A percentile compares a stretch with the other conserved stretches of the same genome.
These are phyloP conservation scores for Spilarctia lutea DNA, from an alignment of 2,888 invertebrate genomes.

Conservation along the genomic window DNA sequence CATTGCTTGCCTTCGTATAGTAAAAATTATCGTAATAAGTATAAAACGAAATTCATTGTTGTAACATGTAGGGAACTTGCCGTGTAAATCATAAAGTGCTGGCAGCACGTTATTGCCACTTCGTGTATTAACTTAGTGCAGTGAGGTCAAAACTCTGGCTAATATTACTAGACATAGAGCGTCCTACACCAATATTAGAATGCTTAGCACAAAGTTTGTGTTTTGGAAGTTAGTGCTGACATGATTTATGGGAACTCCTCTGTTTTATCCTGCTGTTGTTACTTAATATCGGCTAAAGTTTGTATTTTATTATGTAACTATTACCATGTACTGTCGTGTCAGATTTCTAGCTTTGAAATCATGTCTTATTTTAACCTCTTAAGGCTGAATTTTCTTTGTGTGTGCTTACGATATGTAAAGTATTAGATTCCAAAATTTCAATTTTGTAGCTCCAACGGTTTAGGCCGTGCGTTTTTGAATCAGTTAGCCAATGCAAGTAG, in stretches of 20 bases:
- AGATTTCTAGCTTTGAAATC: no score
- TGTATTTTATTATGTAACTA: background rate
- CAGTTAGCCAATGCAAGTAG: no score
- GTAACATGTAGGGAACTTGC: background rate
- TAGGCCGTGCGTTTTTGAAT: no score
- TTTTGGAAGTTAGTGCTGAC: background rate
- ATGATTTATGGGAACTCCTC: background rate
- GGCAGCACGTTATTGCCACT: slow-evolving; percentile 8
- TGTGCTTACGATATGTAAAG: no score
- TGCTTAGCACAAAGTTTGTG: background rate
- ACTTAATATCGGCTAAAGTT: background rate
- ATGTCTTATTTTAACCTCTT: no score
- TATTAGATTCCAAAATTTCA: no score
- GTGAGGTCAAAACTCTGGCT: background rate
- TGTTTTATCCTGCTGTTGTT: background rate
- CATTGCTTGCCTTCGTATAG: no score
- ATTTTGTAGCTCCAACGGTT: no score
- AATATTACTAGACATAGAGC: background rate
- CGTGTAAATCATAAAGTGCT: background rate
- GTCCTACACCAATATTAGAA: background rate
- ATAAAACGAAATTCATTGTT: background rate
- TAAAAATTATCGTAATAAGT: background rate
- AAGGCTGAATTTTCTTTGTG: no score
- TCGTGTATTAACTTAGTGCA: slow-evolving; percentile 1
- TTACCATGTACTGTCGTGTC: background rate